Evolutionary conservation across 2,113 vertebrate genomes (phyloP), one percentile per base, ranked within the genome.

Genomic region (Sprattus sprattus): DNA sequence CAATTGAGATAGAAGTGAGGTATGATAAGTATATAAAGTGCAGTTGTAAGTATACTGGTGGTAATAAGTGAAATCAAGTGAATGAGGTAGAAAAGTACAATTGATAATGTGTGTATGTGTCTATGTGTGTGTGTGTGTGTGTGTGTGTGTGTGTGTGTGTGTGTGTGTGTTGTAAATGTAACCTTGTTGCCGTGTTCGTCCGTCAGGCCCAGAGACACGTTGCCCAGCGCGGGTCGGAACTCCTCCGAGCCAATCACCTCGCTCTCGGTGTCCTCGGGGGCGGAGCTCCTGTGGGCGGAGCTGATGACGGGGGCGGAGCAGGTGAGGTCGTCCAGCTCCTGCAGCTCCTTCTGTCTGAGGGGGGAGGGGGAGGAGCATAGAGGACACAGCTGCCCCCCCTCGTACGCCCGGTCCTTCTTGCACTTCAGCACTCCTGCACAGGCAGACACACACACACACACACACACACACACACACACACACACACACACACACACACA

Each of bases 111-210:
- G n/a, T n/a, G n/a, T n/a, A n/a, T n/a, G n/a, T n/a, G n/a, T n/a
- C n/a, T n/a, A n/a, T n/a, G n/a, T n/a, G n/a, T n/a, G n/a, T n/a
- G n/a, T n/a, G n/a, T n/a, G n/a, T n/a, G n/a, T n/a, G n/a, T n/a
- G n/a, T n/a, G n/a, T n/a, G n/a, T n/a, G n/a, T n/a, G n/a, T n/a
- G n/a, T n/a, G n/a, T n/a, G n/a, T n/a, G n/a, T n/a, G n/a, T n/a
- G n/a, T n/a, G n/a, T n/a, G n/a, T n/a, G n/a, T n/a, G n/a, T n/a
- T n/a, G n/a, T n/a, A n/a, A n/a, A n/a, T n/a, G n/a, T n/a, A n/a
- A 96, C 96, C 9, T 93, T 83, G 86, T 97, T 97, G 0, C 96
- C 96, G 6, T 98, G 97, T 25, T 97, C 96, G 39, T 99, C 97
- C 0, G 95, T 97, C 88, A 99, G 90, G 85, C 95, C 96, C 10